Evolutionary conservation across 2,797 vertebrate genomes (phyloP).

Genomic region (Zalophus californianus): DNA sequence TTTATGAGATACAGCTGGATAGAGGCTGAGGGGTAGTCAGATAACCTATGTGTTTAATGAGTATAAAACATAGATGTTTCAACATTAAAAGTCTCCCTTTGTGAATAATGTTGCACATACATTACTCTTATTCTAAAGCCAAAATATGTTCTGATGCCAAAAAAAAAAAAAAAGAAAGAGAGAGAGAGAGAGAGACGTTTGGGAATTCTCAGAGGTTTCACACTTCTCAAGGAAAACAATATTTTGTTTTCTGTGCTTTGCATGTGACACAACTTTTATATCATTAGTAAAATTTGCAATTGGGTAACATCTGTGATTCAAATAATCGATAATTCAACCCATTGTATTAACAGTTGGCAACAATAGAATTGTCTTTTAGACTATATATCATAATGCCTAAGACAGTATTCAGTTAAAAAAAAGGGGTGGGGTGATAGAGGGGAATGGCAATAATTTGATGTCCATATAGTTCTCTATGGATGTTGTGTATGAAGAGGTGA

Average conservation of each 20-base stretch:
- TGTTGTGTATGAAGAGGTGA: not conserved
- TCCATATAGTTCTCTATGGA: rapidly evolving
- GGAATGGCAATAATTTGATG: not conserved
- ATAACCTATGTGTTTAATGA: not conserved
- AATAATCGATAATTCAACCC: not conserved
- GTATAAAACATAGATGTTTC: not conserved
- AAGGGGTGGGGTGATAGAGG: not conserved
- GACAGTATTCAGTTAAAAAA: not conserved
- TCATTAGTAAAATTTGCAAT: not conserved
- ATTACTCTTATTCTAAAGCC: not conserved
- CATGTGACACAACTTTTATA: not conserved
- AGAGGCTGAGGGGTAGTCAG: not conserved
- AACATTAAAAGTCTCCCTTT: not conserved
- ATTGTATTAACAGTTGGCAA: not conserved
- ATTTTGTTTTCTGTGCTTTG: not conserved
- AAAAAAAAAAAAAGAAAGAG: not conserved
- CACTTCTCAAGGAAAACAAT: not conserved
- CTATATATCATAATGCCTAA: not conserved
- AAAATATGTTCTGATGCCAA: not conserved
- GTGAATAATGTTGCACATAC: not conserved
- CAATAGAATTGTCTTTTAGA: not conserved
- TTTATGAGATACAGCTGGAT: not conserved
- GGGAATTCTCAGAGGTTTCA: not conserved
- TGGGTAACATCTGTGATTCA: not conserved
- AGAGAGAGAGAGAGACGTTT: not conserved